Evolutionary conservation across 1,140 invertebrate species (phyloP).

Genomic region (Mya arenaria): DNA sequence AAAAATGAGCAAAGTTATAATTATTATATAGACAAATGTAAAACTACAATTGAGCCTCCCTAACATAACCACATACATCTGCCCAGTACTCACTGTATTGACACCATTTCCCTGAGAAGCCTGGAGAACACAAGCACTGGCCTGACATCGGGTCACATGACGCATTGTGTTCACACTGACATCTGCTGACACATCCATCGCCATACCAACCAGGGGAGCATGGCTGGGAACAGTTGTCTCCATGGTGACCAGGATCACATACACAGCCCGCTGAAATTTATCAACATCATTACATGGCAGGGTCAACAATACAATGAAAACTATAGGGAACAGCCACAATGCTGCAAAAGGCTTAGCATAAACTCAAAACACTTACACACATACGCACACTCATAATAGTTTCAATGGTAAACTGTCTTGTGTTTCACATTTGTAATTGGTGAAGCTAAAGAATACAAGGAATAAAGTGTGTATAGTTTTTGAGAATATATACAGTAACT

Average conservation of each 20-base stretch:
- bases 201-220: constrained; percentile 91
- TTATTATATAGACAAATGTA: background rate
- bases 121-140: constrained; percentile 71
- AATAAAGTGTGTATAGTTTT: too few species aligned
- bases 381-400: too few species aligned
- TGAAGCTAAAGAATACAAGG: too few species aligned
- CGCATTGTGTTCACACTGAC: constrained; percentile 88
- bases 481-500: too few species aligned
- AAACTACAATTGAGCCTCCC: background rate
- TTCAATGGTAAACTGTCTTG: too few species aligned
- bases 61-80: background rate
- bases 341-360: too few species aligned
- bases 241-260: constrained; percentile 47
- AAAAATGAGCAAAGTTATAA: background rate
- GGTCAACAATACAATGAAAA: too few species aligned
- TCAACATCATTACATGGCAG: too few species aligned
- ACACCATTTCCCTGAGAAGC: constrained; percentile 76
- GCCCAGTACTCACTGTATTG: constrained; percentile 70
- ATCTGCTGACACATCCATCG: constrained; percentile 87
- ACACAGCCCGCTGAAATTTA: constrained; percentile 47
- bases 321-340: too few species aligned
- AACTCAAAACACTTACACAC: too few species aligned
- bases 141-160: constrained; percentile 72
- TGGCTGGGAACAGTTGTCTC: constrained; percentile 49
- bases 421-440: too few species aligned